phyloP scores from a whole-genome alignment of 2,888 invertebrate species.

The Stramonita haemastoma region DNA sequence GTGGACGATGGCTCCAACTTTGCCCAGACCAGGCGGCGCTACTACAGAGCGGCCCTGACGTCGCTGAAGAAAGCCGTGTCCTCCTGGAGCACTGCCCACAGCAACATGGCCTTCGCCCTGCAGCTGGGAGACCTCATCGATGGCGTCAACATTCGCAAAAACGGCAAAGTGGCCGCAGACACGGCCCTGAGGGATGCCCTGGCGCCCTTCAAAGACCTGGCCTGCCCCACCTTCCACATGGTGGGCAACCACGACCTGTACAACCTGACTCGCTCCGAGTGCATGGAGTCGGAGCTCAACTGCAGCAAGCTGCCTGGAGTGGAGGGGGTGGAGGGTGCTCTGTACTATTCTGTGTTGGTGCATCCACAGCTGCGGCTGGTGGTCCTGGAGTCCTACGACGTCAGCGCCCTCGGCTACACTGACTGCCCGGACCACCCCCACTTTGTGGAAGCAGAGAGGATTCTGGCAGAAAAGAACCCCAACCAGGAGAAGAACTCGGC shows the following conservation, averaged over 20 bases:
- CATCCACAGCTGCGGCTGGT: conserved; percentile 67
- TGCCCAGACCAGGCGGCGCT: conserved; percentile 68
- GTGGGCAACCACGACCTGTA: conserved; percentile 78
- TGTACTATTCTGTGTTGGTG: conserved; percentile 72
- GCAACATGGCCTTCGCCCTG: conserved; percentile 68
- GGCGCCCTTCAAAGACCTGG: conserved; percentile 59
- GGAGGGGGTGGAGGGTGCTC: conserved; percentile 43
- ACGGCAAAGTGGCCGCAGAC: conserved; percentile 55
- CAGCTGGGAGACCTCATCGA: conserved; percentile 78
- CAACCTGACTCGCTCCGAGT: conserved; percentile 71
- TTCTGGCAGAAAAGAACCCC: conserved; percentile 65
- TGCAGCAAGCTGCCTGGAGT: conserved; percentile 50
- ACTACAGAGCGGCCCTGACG: conserved; percentile 73
- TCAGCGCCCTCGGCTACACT: conserved; percentile 71
- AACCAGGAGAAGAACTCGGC: conserved; percentile 71
- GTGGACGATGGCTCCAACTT: conserved; percentile 73
- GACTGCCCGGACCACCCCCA: conserved; percentile 54
- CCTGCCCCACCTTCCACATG: conserved; percentile 68
- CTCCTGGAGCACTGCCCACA: conserved; percentile 62
- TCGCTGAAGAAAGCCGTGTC: conserved; percentile 70
- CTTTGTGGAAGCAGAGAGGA: conserved; percentile 61
- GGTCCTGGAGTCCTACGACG: conserved; percentile 76
- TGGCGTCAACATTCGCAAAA: conserved; percentile 65
- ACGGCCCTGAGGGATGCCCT: conserved; percentile 66
- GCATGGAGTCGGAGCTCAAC: conserved; percentile 60